Evolutionary conservation across 2,113 vertebrate genomes (phyloP), one percentile per base, ranked within the genome.

Genomic region (Cyprichromis sp.): DNA sequence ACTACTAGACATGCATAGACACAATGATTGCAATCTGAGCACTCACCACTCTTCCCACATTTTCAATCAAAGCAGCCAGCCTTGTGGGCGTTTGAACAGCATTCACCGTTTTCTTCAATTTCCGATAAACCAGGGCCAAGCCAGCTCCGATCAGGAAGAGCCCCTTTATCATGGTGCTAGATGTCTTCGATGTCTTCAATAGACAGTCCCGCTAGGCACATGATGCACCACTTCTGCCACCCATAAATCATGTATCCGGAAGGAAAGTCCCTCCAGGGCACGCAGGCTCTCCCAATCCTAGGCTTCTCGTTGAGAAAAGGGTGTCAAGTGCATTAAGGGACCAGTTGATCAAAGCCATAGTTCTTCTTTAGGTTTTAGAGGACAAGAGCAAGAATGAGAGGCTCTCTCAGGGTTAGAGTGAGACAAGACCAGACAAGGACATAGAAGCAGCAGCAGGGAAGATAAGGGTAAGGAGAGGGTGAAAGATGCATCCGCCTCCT

Each of bases 171-270:
- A 14, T 1, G 21, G 54, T 26, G 21, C 54, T 26, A 57, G 24
- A 57, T 57, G 54, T 26, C 24, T 57, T 5, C 54, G 3, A 57
- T 57, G 54, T 57, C 12, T 3, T 57, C 54, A 26, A 26, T 57
- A 57, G 24, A 57, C 12, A 57, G 12, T 26, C 24, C 54, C 4
- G 7, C 54, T 57, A 57, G 4, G 12, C 12, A 57, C 54, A 57
- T 2, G 3, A 2, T 26, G 54, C 54, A 26, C 12, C 4, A 57
- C 24, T 57, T 57, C 21, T 57, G 24, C 54, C 54, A 57, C 3
- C 24, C 24, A 14, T 57, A 14, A 14, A 57, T 8, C 24, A 1
- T 57, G 54, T 57, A 26, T 57, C 4, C 0, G 4, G 12, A 13
- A 26, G 54, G 54, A 26, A 55, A 55, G 54, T 55, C 54, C 12